Base-by-base conservation (phyloP, 2,113 vertebrate genomes). In the Todiramphus saurophagus region DNA sequence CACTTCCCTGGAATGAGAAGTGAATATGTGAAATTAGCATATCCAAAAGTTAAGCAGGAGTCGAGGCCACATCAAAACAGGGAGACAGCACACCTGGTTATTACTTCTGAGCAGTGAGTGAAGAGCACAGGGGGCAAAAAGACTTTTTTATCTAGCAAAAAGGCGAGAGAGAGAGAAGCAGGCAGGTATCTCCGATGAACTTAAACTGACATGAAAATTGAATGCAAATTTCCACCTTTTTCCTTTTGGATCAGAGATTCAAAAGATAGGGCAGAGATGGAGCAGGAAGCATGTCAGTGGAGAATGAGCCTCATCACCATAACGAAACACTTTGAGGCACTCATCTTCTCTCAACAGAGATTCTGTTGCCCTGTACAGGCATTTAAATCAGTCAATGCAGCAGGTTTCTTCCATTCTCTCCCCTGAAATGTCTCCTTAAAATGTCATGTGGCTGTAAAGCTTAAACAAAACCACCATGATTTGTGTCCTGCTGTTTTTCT, bases 181-280 rank as follows among this genome's bases (percentile, higher is more conserved):
- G 48, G 2, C 16, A 72, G 43, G 35, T 62, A 58, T 58, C 86
- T 90, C 90, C 13, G 66, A 77, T 3, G 19, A n/a, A 69, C 48
- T 81, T 69, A 87, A 75, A 84, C 62, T 87, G 68, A 86, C 56
- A 41, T 2, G 5, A 81, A 95, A 95, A 90, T 13, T 53, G 53
- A 89, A 96, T 92, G 88, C 27, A 93, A 83, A 90, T 95, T 82
- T 93, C 64, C 21, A 60, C 56, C 90, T 48, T 78, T 90, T 94
- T 69, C 69, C 60, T 90, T 94, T 59, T 68, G 80, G 58, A 84
- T 73, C 58, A 82, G 73, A 78, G 91, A 90, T 67, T 89, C 4
- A 75, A 92, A 83, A 69, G 39, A 44, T 24, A 83, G n/a, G 60
- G 66, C 68, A 89, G 76, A 68, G 56, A 72, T 68, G 58, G 80